phyloP scores from a whole-genome alignment of 2,113 vertebrate genomes.

The Manacus vitellinus region DNA sequence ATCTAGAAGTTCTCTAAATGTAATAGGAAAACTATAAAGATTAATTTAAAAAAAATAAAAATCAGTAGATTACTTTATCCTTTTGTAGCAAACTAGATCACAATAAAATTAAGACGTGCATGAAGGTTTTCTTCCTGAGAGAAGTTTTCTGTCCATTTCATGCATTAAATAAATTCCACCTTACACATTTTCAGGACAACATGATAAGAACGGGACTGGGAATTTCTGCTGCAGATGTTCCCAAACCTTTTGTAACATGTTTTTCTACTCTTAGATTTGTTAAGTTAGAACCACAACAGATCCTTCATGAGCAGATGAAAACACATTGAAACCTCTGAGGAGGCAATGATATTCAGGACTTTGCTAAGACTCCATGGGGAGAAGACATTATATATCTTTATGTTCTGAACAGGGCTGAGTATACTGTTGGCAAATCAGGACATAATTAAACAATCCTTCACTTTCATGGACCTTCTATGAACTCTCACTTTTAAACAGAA shows the following conservation, averaged over 20 bases:
- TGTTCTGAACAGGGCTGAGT: background rate
- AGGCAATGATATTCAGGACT: background rate
- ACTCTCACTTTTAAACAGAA: background rate
- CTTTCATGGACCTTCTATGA: background rate
- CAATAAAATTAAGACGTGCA: background rate
- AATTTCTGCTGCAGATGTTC: background rate
- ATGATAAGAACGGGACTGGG: background rate
- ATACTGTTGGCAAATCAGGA: background rate
- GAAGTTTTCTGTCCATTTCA: background rate
- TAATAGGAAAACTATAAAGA: background rate
- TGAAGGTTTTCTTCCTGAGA: background rate
- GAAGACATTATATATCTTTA: background rate
- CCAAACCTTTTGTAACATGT: background rate
- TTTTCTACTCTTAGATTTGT: background rate
- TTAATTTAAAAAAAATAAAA: background rate
- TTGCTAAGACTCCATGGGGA: background rate
- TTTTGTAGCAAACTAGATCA: background rate
- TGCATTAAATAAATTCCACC: background rate
- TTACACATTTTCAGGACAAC: background rate
- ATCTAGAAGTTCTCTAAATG: background rate
- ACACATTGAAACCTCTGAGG: background rate
- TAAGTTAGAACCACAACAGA: background rate
- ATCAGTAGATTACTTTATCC: background rate
- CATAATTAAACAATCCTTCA: constrained; percentile 55
- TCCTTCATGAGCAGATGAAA: background rate